Base-by-base conservation (phyloP, 92 coral and sea anemone genomes). In the Palythoa grandiflora region DNA sequence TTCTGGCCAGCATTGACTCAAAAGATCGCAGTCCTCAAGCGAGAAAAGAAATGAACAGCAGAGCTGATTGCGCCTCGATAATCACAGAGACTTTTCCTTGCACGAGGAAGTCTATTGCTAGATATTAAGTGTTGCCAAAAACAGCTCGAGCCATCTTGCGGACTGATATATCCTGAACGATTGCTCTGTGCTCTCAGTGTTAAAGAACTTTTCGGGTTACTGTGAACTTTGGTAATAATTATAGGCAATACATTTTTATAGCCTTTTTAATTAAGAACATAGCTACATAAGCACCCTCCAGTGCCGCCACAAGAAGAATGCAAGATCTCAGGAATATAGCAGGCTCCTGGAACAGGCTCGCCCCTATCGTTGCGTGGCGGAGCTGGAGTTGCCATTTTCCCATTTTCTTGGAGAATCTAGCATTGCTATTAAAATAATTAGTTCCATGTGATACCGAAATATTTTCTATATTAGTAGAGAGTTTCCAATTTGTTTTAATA, bases 21-120 rank as follows among this genome's bases (percentile, higher is more conserved):
- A 66, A 63, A 37, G 83, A 75, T 37, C 84, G 71, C 68, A 86
- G 89, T 54, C 89, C 80, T 52, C 73, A 55, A 57, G 73, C 19
- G 11, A 74, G 70, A 16, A 86, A 86, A 75, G 81, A 40, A 48
- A 54, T 37, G 1, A 84, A 84, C 35, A 68, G n/a, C 66, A 28
- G 17, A 13, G 66, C 19, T 60, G 21, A 60, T 60, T 6, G 66
- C 3, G 47, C 84, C 77, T 17, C 71, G 9, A 35, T 38, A 53
- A 59, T 28, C 68, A 20, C 53, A 38, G 50, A 54, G 63, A 70
- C 68, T 68, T 38, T 71, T 37, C 61, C 28, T 20, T 12, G n/a
- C 37, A 37, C 57, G 51, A 73, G 39, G 57, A 74, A 44, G 47
- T 14, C 12, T 74, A 17, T 74, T 57, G 44, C 44, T 74, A 16